phyloP scores from a whole-genome alignment of 1,140 invertebrate genomes.

The Harpegnathos saltator region DNA sequence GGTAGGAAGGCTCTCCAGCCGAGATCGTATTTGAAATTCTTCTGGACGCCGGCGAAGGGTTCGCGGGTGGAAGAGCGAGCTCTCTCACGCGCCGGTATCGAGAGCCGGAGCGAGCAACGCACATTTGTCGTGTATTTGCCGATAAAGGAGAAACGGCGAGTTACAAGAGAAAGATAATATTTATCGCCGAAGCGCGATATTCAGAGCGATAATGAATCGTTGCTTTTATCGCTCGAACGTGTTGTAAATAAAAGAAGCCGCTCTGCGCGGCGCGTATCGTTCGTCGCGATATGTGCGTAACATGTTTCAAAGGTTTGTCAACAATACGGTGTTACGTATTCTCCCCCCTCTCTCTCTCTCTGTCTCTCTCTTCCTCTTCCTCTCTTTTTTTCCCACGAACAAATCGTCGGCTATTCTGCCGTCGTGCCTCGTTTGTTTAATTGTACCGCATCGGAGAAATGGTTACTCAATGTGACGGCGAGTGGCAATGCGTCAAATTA shows the following conservation, averaged over 20 bases:
- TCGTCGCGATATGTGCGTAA: neutral
- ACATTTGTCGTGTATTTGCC: neutral
- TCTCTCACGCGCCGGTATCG: slow-evolving; percentile 17
- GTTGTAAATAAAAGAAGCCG: neutral
- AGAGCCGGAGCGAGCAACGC: neutral
- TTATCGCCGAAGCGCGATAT: slow-evolving; percentile 20
- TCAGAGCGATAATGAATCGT: slow-evolving; percentile 19
- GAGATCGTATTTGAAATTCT: slow-evolving; percentile 11
- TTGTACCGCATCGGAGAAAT: no score
- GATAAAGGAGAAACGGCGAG: slow-evolving; percentile 19
- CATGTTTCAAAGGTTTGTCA: neutral
- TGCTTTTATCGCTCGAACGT: slow-evolving; percentile 4
- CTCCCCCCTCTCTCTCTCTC: no score
- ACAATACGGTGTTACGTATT: neutral
- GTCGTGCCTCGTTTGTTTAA: no score
- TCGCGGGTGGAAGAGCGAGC: no score
- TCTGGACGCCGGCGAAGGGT: no score
- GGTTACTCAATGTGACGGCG: no score
- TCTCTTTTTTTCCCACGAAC: no score
- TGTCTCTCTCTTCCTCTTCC: no score
- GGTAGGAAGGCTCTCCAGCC: neutral
- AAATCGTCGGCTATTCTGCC: no score
- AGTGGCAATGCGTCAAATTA: no score
- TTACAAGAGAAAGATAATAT: slow-evolving; percentile 33
- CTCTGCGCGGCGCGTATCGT: neutral